Conservation (phyloP, 2,888 invertebrate genomes). For the Habroteleia sp. region DNA sequence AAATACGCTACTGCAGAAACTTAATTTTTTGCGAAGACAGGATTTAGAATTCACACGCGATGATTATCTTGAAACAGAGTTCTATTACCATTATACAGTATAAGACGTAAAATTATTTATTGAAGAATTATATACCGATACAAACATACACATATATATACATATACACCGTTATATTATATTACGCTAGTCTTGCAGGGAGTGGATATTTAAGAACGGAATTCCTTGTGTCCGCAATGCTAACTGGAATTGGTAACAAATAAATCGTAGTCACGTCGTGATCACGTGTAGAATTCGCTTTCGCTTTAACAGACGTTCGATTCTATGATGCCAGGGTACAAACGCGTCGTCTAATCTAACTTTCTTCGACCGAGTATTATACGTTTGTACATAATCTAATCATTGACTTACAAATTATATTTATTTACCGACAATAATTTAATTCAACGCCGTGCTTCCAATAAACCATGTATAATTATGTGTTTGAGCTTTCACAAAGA, state of each 20-base stretch:
- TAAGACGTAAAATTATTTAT: constrained; percentile 32
- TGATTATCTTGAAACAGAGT: constrained; percentile 5
- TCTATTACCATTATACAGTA: constrained; percentile 19
- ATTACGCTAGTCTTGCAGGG: constrained; percentile 50
- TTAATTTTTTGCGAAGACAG: no score
- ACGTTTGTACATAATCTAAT: constrained; percentile 18
- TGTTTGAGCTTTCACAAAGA: constrained; percentile 27
- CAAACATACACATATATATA: constrained; percentile 25
- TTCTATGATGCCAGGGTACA: constrained; percentile 34
- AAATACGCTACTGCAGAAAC: no score
- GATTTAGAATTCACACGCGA: constrained; percentile 4
- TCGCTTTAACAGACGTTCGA: constrained; percentile 42
- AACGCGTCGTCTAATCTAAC: constrained; percentile 1
- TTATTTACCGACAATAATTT: constrained; percentile 34
- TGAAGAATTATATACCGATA: constrained; percentile 17
- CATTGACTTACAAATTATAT: constrained; percentile 15
- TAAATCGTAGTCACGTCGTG: constrained; percentile 23
- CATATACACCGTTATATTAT: constrained; percentile 26
- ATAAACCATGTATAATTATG: constrained; percentile 8
- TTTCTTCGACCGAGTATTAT: constrained; percentile 8
- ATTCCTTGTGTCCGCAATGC: constrained; percentile 58
- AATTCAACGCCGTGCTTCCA: constrained; percentile 35
- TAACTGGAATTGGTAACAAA: constrained; percentile 58
- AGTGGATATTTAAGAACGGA: constrained; percentile 39
- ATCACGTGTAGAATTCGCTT: constrained; percentile 46